Evolutionary conservation across 2,113 vertebrate species (phyloP).

Genomic region (Marmota flaviventris): DNA sequence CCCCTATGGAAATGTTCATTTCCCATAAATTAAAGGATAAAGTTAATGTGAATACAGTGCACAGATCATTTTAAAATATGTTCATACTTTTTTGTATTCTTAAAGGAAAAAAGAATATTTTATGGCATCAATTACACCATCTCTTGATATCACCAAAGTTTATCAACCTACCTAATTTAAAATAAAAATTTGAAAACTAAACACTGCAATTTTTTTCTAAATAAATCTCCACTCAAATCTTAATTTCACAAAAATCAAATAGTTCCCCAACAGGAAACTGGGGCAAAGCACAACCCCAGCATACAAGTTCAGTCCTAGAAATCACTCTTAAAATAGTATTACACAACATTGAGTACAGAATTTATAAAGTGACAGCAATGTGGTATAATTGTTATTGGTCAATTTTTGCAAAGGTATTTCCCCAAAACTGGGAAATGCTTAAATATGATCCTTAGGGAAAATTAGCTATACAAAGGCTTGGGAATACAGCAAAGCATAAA

Average conservation of each 20-base stretch:
- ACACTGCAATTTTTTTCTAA: background rate
- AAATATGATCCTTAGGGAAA: background rate
- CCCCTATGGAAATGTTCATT: background rate
- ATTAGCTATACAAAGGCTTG: background rate
- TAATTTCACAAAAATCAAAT: background rate
- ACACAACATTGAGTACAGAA: background rate
- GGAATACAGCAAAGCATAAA: constrained; percentile 10
- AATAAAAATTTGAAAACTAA: background rate
- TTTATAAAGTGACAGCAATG: background rate
- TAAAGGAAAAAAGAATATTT: constrained; percentile 6
- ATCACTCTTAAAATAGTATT: background rate
- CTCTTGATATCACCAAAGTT: background rate
- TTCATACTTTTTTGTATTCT: background rate
- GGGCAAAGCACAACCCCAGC: background rate
- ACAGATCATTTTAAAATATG: background rate
- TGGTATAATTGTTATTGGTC: background rate
- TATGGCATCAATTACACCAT: background rate
- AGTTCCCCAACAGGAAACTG: background rate
- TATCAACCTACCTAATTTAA: background rate
- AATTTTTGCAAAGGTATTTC: constrained; percentile 40
- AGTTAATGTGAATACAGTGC: background rate
- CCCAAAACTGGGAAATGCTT: constrained; percentile 14
- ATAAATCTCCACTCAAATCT: constrained; percentile 8
- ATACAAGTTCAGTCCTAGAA: background rate
- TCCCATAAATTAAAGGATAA: background rate